A percentile compares a stretch with the other conserved stretches of the same genome.
phyloP scores from a whole-genome alignment of 2,113 vertebrate genomes.

The Hystrix cristata region DNA sequence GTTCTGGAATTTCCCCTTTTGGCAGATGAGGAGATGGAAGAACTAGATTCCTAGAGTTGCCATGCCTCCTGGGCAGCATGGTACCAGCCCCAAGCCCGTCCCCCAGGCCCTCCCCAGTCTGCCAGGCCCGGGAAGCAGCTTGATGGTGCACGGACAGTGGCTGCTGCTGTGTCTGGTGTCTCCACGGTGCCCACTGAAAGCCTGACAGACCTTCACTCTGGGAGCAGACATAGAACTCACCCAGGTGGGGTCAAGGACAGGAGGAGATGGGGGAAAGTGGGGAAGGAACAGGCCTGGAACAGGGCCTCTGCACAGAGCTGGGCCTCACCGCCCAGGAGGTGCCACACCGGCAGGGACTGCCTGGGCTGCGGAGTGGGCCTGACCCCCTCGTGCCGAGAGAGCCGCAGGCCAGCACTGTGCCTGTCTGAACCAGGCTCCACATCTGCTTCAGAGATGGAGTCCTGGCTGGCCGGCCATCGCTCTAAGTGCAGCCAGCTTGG shows the following conservation, averaged over 20 bases:
- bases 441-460: not conserved
- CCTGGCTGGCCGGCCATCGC: not conserved
- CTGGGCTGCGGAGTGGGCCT: not conserved
- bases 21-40: not conserved
- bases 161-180: not conserved
- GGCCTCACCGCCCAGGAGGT: rapidly evolving
- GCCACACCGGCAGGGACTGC: rapidly evolving
- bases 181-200: not conserved
- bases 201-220: not conserved
- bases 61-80: rapidly evolving
- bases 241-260: rapidly evolving
- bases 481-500: not conserved
- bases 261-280: not conserved
- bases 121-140: not conserved
- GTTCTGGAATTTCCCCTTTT: not conserved
- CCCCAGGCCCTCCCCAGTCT: not conserved
- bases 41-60: not conserved
- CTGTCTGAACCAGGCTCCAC: not conserved
- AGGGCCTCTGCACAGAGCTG: no score
- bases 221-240: not conserved
- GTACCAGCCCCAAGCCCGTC: rapidly evolving
- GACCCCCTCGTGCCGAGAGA: rapidly evolving
- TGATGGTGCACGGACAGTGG: rapidly evolving
- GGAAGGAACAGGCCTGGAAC: no score
- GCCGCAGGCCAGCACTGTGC: rapidly evolving